Evolutionary conservation across 1,140 invertebrate species (phyloP), one percentile per base, ranked within the genome.

Genomic region (Cotesia glomerata): DNA sequence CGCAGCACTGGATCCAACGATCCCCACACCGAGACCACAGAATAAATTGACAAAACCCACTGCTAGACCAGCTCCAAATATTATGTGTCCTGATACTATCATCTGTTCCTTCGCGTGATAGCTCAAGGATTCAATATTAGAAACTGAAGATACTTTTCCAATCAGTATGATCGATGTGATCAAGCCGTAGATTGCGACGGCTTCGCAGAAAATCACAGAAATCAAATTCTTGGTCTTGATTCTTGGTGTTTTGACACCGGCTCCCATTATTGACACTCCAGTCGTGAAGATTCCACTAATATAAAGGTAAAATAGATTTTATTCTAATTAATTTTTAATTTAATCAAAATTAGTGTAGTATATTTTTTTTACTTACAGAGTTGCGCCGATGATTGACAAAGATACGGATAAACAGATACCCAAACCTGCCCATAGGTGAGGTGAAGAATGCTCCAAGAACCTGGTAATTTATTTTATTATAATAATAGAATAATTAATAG

Each of bases 151-250:
- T 26, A 26, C 26, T 81, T 92, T 90, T 76, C 95, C 96, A 64
- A 94, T 95, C 51, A 99, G 90, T 35, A 99, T 96, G 83, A 99
- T 98, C 39, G 97, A 97, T 80, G 97, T 97, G 81, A 99, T 99
- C 34, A 99, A 91, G n/a, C 97, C 97, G 85, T 99, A 99, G 87
- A 99, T 99, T 66, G 97, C 97, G 0, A 99, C 97, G 79, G 97
- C 97, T 88, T 99, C 97, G 85, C 97, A 99, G 89, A 99, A 99
- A 86, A 99, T 99, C 81, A 99, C 97, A 64, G 97, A 98, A 80
- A 99, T 98, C 78, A 99, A 91, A 88, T 99, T 99, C 88, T 99
- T 99, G 61, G 98, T 99, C 88, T 99, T 97, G 84, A 99, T 99
- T 79, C 98, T 90, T 4, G 98, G 98, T 18, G 98, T 97, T 89